Evolutionary conservation across 1,140 invertebrate genomes (phyloP).

Genomic region (Medauroidea extradentata): DNA sequence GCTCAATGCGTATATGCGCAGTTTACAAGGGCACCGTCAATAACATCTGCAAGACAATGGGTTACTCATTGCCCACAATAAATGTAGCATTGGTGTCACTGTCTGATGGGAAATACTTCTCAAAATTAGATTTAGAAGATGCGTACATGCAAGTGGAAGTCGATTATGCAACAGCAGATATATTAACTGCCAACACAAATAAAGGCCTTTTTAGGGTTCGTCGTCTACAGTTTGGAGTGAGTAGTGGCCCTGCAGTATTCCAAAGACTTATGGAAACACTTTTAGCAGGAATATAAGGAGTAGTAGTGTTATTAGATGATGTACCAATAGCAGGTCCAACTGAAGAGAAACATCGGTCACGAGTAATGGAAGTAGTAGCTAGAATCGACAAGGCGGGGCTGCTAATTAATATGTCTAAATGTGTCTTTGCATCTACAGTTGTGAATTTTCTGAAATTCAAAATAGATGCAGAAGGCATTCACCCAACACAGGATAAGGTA

Average conservation of each 20-base stretch:
- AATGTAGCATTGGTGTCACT: too few species aligned
- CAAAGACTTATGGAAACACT: neutral
- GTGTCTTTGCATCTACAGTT: slow-evolving; percentile 27
- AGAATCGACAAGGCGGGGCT: slow-evolving; percentile 8
- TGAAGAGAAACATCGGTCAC: slow-evolving; percentile 2
- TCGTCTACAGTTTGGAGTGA: too few species aligned
- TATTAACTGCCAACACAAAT: too few species aligned
- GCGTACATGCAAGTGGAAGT: too few species aligned
- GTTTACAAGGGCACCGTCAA: slow-evolving; percentile 25
- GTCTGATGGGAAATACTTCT: too few species aligned
- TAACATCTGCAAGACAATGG: too few species aligned
- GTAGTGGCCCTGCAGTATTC: neutral
- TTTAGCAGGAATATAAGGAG: neutral
- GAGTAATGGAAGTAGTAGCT: neutral
- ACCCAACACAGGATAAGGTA: slow-evolving; percentile 30
- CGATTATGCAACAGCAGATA: too few species aligned
- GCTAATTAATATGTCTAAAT: slow-evolving; percentile 33
- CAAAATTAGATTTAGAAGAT: too few species aligned
- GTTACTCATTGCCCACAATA: too few species aligned
- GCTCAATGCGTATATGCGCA: slow-evolving; percentile 28
- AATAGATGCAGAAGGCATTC: slow-evolving; percentile 31
- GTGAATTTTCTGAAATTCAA: slow-evolving; percentile 36
- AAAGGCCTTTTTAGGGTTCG: too few species aligned
- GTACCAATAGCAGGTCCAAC: neutral
- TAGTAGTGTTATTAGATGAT: neutral